Evolutionary conservation across 2,797 vertebrate species (phyloP), one percentile per base, ranked within the genome.

Genomic region (Pseudomugil tenellus): DNA sequence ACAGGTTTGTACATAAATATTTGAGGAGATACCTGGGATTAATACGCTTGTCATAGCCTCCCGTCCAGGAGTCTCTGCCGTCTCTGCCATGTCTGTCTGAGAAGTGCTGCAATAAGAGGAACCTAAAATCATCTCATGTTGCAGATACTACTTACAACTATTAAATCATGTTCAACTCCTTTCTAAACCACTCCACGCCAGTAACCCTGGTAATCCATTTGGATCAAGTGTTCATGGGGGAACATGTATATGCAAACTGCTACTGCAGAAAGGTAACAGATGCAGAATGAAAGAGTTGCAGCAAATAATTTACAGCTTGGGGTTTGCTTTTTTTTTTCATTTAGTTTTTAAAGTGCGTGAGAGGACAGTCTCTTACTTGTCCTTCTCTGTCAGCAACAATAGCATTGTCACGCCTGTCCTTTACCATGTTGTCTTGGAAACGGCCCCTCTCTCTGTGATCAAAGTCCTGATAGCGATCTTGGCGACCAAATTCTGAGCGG

Each of bases 391-490:
- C 96, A 53, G 90, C 92, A 28, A 89, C 84, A 6, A 94, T 68
- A 0, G 93, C 43, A 28, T 90, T 87, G 14, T 96, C 96, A 62
- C 96, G 94, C 87, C 97, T 95, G 89, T 96, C 97, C 17, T 91
- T 54, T 25, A 90, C 74, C 19, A 84, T 58, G 29, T 96, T 95
- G 0, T 98, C 96, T 70, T 96, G 96, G 91, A 95, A 97, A n/a
- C 96, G 94, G 41, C 95, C 87, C 0, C 96, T 94, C 8, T 98
- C 96, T 41, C 97, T 75, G 85, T 97, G 96, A 84, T 97, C 96
- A 0, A 98, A 96, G 83, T 98, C 95, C 0, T 98, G 96, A 87
- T 96, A 98, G 32, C 96, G 95, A 0, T 98, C 96, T 1, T 93
- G 95, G 0, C 97, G 94, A 4, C 91, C 80, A 0, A 97, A 96